Percentiles rank a stretch among this genome's conserved stretches.
phyloP scores from a whole-genome alignment of 2,888 invertebrate species.

The Noctua janthina region DNA sequence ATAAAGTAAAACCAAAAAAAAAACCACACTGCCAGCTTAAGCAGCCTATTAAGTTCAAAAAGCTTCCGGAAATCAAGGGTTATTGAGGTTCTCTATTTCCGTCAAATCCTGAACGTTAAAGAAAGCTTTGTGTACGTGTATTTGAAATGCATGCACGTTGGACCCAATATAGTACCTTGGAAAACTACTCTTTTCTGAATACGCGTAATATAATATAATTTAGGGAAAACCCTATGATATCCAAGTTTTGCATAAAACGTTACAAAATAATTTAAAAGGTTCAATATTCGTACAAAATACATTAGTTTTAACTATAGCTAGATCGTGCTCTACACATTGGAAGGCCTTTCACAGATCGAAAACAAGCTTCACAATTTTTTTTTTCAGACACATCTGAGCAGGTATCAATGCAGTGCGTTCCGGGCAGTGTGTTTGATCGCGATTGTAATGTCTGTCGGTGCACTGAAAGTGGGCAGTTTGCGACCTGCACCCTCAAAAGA shows the following conservation, averaged over 20 bases:
- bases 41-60: neutral
- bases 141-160: neutral
- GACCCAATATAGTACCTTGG: neutral
- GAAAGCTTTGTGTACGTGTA: neutral
- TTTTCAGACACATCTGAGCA: conserved; percentile 75
- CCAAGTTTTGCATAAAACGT: neutral
- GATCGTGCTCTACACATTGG: neutral
- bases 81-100: neutral
- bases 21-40: neutral
- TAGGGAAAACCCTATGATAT: neutral
- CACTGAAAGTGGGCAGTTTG: conserved; percentile 83
- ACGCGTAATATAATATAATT: neutral
- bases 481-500: conserved; percentile 83
- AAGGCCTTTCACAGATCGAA: conserved; percentile 1
- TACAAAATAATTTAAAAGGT: neutral
- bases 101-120: neutral
- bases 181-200: neutral
- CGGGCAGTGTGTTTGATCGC: conserved; percentile 81
- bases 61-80: neutral
- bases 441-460: conserved; percentile 89
- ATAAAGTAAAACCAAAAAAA: neutral
- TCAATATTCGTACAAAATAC: neutral
- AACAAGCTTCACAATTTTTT: neutral
- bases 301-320: neutral
- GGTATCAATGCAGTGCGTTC: conserved; percentile 75